Conservation (phyloP, 2,113 vertebrate genomes). For the Hymenochirus boettgeri region DNA sequence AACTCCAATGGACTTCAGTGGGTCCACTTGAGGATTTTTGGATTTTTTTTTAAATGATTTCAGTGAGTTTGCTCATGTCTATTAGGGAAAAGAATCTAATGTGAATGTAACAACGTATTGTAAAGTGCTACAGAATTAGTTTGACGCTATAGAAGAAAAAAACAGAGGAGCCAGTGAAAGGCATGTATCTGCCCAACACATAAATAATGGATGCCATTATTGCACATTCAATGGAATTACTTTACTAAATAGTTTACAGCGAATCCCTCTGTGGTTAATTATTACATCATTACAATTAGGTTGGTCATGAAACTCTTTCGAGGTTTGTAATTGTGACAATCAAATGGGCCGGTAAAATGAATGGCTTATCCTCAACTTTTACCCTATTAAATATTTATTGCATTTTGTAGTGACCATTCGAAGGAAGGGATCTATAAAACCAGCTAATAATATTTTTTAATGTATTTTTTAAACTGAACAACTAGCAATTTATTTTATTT, state of each 20-base stretch:
- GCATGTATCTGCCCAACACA: slow-evolving; percentile 9
- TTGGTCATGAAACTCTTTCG: slow-evolving; percentile 23
- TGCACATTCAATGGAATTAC: slow-evolving; percentile 22
- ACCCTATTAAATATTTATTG: slow-evolving; percentile 24
- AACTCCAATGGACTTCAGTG: too few species aligned
- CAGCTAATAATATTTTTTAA: background rate
- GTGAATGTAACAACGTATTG: too few species aligned
- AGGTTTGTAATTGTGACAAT: slow-evolving; percentile 17
- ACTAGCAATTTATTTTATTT: too few species aligned
- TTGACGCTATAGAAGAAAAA: too few species aligned
- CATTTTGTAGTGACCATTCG: background rate
- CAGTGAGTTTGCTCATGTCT: too few species aligned
- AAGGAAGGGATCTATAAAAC: background rate
- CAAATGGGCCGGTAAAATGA: slow-evolving; percentile 30
- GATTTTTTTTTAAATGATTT: too few species aligned
- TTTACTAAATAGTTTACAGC: background rate
- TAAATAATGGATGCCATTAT: slow-evolving; percentile 18
- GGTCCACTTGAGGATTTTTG: too few species aligned
- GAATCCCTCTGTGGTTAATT: background rate
- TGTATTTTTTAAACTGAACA: background rate
- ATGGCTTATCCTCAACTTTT: slow-evolving; percentile 7
- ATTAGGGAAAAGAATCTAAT: too few species aligned
- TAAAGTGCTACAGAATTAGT: too few species aligned
- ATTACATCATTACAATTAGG: slow-evolving; percentile 33
- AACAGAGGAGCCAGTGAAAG: too few species aligned